Percentiles rank a stretch among this genome's conserved stretches.
Evolutionary conservation across 2,113 vertebrate genomes (phyloP).

Genomic region (Neodon shergylaensis): DNA sequence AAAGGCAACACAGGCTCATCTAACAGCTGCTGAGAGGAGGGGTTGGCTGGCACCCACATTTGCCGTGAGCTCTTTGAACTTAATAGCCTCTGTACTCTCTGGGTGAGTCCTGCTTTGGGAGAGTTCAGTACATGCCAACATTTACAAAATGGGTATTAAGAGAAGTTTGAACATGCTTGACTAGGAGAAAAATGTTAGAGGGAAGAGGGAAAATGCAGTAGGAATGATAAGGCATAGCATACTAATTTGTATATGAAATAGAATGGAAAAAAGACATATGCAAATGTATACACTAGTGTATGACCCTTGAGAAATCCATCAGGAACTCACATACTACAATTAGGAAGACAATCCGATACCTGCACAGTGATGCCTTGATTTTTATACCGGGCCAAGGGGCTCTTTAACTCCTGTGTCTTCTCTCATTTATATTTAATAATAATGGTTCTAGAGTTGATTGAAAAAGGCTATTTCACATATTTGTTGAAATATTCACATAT

Average conservation of each 20-base stretch:
- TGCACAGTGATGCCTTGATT: not conserved
- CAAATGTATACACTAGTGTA: not conserved
- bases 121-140: not conserved
- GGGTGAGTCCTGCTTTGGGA: constrained; percentile 11
- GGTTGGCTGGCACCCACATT: constrained; percentile 8
- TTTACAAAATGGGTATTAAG: not conserved
- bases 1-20: constrained; percentile 53
- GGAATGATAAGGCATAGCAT: not conserved
- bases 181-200: not conserved
- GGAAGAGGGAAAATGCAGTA: not conserved
- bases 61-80: constrained; percentile 65
- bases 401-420: not conserved
- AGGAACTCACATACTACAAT: not conserved
- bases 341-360: not conserved
- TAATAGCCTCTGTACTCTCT: constrained; percentile 19
- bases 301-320: not conserved
- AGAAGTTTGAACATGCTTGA: not conserved
- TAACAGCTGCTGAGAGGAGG: constrained; percentile 47
- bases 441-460: not conserved
- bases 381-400: not conserved
- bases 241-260: not conserved
- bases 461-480: not conserved
- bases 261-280: not conserved
- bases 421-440: constrained; percentile 10
- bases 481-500: not conserved